Percentiles rank a stretch among this genome's conserved stretches.
phyloP scores from a whole-genome alignment of 2,888 invertebrate species.

The Drosophila niveifrons region DNA sequence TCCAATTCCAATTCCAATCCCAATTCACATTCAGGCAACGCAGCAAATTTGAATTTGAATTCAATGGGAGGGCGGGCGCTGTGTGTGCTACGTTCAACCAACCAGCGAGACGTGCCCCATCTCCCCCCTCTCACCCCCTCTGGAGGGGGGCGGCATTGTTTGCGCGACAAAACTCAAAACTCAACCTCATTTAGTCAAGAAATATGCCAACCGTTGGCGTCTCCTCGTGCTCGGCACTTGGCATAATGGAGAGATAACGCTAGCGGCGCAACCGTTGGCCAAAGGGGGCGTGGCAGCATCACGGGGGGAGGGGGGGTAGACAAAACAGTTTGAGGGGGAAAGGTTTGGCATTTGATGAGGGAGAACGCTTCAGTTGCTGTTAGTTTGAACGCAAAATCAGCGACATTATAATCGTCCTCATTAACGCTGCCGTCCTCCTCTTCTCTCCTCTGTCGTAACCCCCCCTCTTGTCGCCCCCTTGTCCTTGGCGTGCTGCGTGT shows the following conservation, averaged over 20 bases:
- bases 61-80: constrained; percentile 64
- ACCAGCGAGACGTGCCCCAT: constrained; percentile 41
- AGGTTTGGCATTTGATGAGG: constrained; percentile 17
- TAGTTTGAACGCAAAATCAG: constrained; percentile 82
- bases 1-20: constrained; percentile 6
- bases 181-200: constrained; percentile 76
- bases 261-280: constrained; percentile 1
- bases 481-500: constrained; percentile 31
- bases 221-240: constrained; percentile 62
- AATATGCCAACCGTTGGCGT: constrained; percentile 72
- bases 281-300: background rate
- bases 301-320: too few relatives aligned
- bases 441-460: constrained; percentile 10
- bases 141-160: constrained; percentile 64
- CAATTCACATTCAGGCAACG: constrained; percentile 67
- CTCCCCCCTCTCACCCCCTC: background rate
- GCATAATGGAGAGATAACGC: constrained; percentile 68
- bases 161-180: constrained; percentile 75
- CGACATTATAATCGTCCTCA: constrained; percentile 81
- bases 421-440: constrained; percentile 58
- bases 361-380: constrained; percentile 69
- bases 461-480: constrained; percentile 17
- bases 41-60: constrained; percentile 77
- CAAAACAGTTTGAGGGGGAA: background rate
- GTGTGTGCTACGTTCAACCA: constrained; percentile 44